Conservation (phyloP, 2,113 vertebrate species). For the Okapia johnstoni region DNA sequence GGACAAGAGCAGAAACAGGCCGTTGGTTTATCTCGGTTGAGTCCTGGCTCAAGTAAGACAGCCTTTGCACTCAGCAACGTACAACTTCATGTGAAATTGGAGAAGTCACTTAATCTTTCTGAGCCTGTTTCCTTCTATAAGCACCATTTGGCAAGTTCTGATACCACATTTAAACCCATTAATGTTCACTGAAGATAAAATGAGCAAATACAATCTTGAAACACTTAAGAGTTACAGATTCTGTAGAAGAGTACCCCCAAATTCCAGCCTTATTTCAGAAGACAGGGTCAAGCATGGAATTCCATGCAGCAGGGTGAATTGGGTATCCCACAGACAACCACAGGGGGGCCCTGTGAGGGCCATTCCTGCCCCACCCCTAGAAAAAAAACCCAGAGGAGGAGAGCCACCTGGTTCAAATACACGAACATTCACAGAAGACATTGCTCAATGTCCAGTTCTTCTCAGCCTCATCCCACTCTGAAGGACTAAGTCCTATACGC, state of each 20-base stretch:
- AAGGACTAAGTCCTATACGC: not conserved
- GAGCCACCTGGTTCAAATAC: not conserved
- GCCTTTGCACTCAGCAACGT: not conserved
- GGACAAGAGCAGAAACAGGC: not conserved
- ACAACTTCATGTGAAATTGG: not conserved
- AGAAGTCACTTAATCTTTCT: not conserved
- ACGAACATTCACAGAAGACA: not conserved
- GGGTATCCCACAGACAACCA: not conserved
- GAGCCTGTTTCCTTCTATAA: not conserved
- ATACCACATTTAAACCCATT: not conserved
- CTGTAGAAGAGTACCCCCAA: not conserved
- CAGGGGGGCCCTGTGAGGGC: accelerated
- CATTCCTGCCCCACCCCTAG: not conserved
- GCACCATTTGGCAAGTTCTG: not conserved
- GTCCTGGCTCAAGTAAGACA: not conserved
- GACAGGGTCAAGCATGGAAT: not conserved
- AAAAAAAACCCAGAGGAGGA: not conserved
- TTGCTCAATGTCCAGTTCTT: accelerated
- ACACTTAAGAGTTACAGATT: not conserved
- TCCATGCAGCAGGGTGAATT: not conserved
- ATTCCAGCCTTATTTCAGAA: not conserved
- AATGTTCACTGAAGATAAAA: not conserved
- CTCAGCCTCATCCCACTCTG: not conserved
- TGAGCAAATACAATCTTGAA: not conserved
- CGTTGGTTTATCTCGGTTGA: not conserved